Evolutionary conservation across 1,140 invertebrate genomes (phyloP).

Genomic region (Neotoxoptera formosana): DNA sequence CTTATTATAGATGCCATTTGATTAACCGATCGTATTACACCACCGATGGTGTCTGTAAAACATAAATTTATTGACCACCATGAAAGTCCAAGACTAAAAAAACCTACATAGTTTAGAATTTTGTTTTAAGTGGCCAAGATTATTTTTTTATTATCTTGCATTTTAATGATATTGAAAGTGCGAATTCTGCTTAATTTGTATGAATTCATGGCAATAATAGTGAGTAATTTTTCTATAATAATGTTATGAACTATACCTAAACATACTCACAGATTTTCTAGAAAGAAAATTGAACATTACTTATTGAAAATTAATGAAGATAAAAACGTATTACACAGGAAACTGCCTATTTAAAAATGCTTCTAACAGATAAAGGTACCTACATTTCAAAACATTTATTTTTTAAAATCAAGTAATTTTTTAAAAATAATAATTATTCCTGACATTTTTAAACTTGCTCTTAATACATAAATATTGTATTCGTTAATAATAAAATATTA

Average conservation of each 20-base stretch:
- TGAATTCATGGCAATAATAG: neutral
- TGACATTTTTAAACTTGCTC: neutral
- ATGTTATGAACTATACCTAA: neutral
- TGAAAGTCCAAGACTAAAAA: constrained; percentile 28
- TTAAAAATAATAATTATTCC: neutral
- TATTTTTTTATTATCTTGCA: constrained; percentile 23
- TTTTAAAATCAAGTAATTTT: no score
- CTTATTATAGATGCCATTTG: neutral
- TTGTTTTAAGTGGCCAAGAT: constrained; percentile 34
- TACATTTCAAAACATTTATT: no score
- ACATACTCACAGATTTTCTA: neutral
- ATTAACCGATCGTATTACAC: constrained; percentile 41
- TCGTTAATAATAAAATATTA: neutral
- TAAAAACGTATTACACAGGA: neutral
- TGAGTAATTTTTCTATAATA: constrained; percentile 10
- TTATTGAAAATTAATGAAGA: neutral
- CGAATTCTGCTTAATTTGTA: neutral
- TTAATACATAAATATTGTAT: neutral
- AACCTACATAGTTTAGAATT: constrained; percentile 3
- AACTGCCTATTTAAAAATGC: neutral
- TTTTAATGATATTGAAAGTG: neutral
- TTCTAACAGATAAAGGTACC: no score
- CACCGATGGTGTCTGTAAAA: neutral
- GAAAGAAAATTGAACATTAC: neutral
- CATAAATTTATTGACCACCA: constrained; percentile 35